These are phyloP conservation scores for Podargus strigoides DNA, from an alignment of 2,797 vertebrate species.

Conservation along the genomic window DNA sequence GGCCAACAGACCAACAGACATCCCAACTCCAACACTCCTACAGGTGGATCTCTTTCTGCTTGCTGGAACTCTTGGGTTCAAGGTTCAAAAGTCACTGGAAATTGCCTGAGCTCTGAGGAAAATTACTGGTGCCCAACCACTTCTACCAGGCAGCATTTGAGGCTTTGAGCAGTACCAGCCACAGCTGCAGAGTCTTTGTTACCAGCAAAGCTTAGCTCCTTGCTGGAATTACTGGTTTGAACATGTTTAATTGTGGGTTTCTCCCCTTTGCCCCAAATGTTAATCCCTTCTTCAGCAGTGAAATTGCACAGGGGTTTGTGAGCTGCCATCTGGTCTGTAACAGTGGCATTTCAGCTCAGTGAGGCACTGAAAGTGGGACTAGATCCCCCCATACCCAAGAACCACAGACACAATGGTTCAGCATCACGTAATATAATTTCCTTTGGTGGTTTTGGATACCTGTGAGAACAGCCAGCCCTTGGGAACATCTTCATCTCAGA, in stretches of 20 bases:
- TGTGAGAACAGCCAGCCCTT: background rate
- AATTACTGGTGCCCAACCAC: fast-evolving
- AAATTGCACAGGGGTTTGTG: background rate
- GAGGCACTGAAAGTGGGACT: background rate
- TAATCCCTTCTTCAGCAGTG: background rate
- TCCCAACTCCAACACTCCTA: background rate
- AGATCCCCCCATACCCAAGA: background rate
- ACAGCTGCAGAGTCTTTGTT: background rate
- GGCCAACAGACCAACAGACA: background rate
- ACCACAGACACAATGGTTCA: background rate
- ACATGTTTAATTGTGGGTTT: background rate
- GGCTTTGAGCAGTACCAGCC: background rate
- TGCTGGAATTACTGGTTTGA: background rate
- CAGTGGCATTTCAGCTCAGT: background rate
- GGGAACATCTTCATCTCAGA: fast-evolving
- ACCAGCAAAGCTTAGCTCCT: background rate
- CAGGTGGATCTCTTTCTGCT: background rate
- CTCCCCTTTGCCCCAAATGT: background rate
- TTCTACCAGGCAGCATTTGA: fast-evolving
- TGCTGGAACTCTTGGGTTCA: background rate
- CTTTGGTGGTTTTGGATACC: background rate
- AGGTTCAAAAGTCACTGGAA: background rate
- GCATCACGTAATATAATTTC: background rate
- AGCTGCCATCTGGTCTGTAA: background rate
- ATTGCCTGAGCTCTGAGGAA: background rate